Evolutionary conservation across 2,888 invertebrate species (phyloP), one percentile per base, ranked within the genome.

Genomic region (Rotaria magnacalcarata): DNA sequence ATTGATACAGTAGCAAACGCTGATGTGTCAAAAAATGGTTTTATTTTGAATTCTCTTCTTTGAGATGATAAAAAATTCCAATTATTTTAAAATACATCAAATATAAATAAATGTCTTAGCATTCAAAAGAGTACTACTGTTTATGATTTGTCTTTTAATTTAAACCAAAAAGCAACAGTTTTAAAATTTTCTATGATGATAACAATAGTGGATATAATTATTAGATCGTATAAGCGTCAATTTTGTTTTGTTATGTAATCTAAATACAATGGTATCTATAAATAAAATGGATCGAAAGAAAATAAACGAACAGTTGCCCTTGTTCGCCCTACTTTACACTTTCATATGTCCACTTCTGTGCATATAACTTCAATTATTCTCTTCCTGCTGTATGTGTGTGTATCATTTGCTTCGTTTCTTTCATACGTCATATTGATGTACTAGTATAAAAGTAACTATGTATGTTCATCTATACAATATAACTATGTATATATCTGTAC

Each of bases 171-270:
- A 52, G 16, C 11, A 52, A 52, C 16, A 34, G 34, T 34, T 34
- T 34, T 34, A 16, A 14, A 1, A 52, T 16, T 52, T 52, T 2
- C 52, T 16, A 52, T 52, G 52, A 52, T 52, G 52, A 52, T 16
- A 52, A 52, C 67, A 34, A 27, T 67, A 16, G 27, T 67, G 11
- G 11, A 34, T 34, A 67, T 67, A 67, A 67, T 34, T 67, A 27
- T 27, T 34, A 67, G 67, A 67, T 34, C 67, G 16, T 67, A 67
- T 67, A 67, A 67, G 27, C 34, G 67, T 67, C 67, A 67, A 67
- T 34, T 16, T 67, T 34, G 27, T 67, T 67, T 16, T 52, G 16
- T 67, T 27, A 67, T 67, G 27, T 67, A 67, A 67, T 27, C 27
- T 16, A 67, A 16, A 27, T 34, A 5, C 10, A 60, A 60, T 60